A percentile compares a stretch with the other conserved stretches of the same genome.
Evolutionary conservation across 2,113 vertebrate genomes (phyloP).

Genomic region (Vanacampus margaritifer): DNA sequence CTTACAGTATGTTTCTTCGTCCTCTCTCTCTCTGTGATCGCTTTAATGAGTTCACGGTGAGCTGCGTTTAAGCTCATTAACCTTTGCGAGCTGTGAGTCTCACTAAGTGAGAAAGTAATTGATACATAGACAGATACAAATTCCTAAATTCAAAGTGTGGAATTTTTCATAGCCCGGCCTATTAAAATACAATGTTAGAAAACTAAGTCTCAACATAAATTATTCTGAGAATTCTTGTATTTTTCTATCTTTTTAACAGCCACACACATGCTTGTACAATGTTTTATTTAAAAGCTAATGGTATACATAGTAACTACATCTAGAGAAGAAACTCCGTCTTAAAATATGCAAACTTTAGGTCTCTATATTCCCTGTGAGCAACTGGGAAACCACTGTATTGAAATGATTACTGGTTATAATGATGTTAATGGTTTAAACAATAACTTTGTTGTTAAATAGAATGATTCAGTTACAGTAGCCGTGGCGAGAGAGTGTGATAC

Average conservation of each 20-base stretch:
- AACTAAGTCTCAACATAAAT: background rate
- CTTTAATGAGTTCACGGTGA: slow-evolving; percentile 87
- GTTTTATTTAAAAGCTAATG: background rate
- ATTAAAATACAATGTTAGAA: background rate
- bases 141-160: slow-evolving; percentile 12
- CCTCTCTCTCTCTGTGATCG: slow-evolving; percentile 48
- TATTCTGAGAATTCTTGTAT: background rate
- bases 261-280: background rate
- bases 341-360: too few species aligned
- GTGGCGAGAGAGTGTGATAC: too few species aligned
- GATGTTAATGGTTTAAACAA: too few species aligned
- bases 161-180: background rate
- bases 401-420: too few species aligned
- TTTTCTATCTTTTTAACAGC: background rate
- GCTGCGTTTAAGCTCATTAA: slow-evolving; percentile 88
- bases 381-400: too few species aligned
- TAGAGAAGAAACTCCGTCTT: too few species aligned
- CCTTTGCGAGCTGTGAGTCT: slow-evolving; percentile 75
- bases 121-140: slow-evolving; percentile 44
- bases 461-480: too few species aligned
- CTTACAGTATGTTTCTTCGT: background rate
- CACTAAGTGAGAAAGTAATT: slow-evolving; percentile 56
- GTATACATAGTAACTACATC: too few species aligned
- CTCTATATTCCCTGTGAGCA: too few species aligned
- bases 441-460: too few species aligned